Conservation (phyloP, 1,140 invertebrate species). For the Platyscapa corneri region DNA sequence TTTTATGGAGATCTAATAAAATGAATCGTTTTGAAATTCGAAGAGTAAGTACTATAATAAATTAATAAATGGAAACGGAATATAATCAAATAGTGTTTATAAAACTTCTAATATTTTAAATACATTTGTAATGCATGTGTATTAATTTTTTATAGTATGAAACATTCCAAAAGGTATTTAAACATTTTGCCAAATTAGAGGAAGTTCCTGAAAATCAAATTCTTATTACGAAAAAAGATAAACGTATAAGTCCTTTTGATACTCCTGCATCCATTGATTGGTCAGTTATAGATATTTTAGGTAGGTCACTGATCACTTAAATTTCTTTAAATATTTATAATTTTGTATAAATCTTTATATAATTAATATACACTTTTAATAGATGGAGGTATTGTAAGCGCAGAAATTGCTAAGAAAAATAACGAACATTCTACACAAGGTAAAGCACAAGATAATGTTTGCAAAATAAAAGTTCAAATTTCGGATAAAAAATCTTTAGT, state of each 20-base stretch:
- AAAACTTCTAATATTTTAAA: not conserved
- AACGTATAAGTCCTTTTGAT: slow-evolving; percentile 60
- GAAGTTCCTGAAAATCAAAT: slow-evolving; percentile 63
- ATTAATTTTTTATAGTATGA: slow-evolving; percentile 58
- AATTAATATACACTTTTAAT: slow-evolving; percentile 5
- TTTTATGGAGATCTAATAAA: slow-evolving; percentile 60
- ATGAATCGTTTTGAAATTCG: slow-evolving; percentile 57
- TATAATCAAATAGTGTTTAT: not conserved
- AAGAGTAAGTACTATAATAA: slow-evolving; percentile 52
- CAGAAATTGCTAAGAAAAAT: slow-evolving; percentile 37
- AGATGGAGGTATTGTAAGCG: slow-evolving; percentile 67
- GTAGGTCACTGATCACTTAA: slow-evolving; percentile 51
- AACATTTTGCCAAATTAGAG: slow-evolving; percentile 66
- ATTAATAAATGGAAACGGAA: not conserved
- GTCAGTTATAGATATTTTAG: slow-evolving; percentile 68
- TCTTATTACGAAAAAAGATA: slow-evolving; percentile 63
- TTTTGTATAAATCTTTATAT: slow-evolving; percentile 3
- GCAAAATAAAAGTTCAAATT: slow-evolving; percentile 68
- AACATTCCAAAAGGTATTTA: slow-evolving; percentile 62
- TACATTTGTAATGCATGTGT: not conserved
- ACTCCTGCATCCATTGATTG: slow-evolving; percentile 65
- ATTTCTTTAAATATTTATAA: slow-evolving; percentile 15
- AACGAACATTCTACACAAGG: slow-evolving; percentile 12
- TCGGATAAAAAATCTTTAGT: slow-evolving; percentile 59
- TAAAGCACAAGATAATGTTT: slow-evolving; percentile 52